These are phyloP conservation scores for Cydia pomonella DNA, from an alignment of 1,140 invertebrate species.

Conservation along the genomic window DNA sequence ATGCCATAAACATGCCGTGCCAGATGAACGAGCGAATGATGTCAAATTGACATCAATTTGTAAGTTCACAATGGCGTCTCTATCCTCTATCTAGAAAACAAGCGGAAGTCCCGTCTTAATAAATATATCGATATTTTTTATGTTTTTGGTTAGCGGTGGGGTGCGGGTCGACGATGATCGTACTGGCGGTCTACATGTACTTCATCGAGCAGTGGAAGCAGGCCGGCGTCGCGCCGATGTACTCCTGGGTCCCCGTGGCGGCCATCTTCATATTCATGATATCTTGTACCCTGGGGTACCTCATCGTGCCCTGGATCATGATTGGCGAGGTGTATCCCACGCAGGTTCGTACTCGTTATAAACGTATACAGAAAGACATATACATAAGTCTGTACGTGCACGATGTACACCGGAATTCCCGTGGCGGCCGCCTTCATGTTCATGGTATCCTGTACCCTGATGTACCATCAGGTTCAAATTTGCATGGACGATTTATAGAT, in stretches of 20 bases:
- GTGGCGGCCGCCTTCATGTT: no score
- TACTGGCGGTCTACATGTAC: conserved; percentile 83
- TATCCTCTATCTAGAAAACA: no score
- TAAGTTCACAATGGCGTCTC: no score
- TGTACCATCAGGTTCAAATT: no score
- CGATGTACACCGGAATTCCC: no score
- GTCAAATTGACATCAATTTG: neutral
- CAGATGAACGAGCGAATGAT: no score
- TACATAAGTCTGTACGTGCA: no score
- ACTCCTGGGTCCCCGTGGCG: conserved; percentile 84
- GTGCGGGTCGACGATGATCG: conserved; percentile 84
- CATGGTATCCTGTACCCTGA: no score
- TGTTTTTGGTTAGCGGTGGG: conserved; percentile 78
- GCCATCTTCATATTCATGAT: conserved; percentile 84
- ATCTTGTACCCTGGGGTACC: conserved; percentile 84
- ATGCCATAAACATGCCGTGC: no score
- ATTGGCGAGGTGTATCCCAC: conserved; percentile 87
- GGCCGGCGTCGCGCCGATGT: conserved; percentile 56
- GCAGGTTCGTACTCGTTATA: conserved; percentile 62
- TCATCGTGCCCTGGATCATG: conserved; percentile 88
- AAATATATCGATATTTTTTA: neutral
- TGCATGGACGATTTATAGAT: no score
- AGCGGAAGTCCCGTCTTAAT: no score
- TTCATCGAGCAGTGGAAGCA: conserved; percentile 74
- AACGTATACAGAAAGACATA: no score